A percentile compares a stretch with the other conserved stretches of the same genome.
Evolutionary conservation across 2,797 vertebrate genomes (phyloP).

Genomic region (Sebastes hubbsi): DNA sequence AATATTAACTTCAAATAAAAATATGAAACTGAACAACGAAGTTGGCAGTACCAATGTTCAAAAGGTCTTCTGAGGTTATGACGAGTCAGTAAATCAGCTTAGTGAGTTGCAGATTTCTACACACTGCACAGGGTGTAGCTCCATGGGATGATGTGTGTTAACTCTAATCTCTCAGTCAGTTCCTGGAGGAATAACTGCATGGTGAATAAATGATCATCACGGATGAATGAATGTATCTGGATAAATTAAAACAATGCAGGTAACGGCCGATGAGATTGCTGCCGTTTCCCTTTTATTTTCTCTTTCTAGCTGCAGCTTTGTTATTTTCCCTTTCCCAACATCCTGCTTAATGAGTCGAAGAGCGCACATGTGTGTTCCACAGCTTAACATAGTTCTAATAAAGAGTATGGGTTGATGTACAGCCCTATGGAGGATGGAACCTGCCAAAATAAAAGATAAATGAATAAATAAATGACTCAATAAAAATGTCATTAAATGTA

Average conservation of each 20-base stretch:
- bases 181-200: not conserved
- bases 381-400: not conserved
- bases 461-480: no score
- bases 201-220: conserved; percentile 6
- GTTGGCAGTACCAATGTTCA: not conserved
- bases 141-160: not conserved
- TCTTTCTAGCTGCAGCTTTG: not conserved
- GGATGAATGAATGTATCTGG: not conserved
- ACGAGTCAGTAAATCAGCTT: not conserved
- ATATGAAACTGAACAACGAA: not conserved
- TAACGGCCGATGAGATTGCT: not conserved
- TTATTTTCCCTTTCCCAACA: not conserved
- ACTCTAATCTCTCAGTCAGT: not conserved
- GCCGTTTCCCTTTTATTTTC: not conserved
- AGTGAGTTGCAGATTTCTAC: not conserved
- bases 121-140: not conserved
- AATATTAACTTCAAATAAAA: not conserved
- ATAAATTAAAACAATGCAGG: conserved; percentile 1
- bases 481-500: no score
- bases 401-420: conserved; percentile 5
- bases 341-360: not conserved
- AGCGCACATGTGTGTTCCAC: not conserved
- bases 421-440: not conserved
- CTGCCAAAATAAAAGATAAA: no score
- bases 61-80: not conserved